These are phyloP conservation scores for Lycia hirtaria DNA, from an alignment of 2,888 invertebrate genomes.

Conservation along the genomic window DNA sequence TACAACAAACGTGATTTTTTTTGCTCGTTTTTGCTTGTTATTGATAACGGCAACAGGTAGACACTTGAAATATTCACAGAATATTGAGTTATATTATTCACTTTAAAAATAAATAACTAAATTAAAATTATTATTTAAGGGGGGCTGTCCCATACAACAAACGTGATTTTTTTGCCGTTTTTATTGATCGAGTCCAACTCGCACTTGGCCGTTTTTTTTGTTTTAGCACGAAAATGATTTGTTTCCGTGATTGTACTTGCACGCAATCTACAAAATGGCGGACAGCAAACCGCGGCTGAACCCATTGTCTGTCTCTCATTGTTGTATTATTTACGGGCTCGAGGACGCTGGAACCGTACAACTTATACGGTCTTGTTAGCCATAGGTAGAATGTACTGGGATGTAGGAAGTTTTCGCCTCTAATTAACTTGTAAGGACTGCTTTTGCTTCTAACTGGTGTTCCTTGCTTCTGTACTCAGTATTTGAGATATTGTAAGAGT, in stretches of 20 bases:
- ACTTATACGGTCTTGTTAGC: constrained; percentile 26
- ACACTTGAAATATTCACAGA: no score
- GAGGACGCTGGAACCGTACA: constrained; percentile 31
- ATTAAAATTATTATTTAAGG: no score
- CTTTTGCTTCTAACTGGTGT: neutral
- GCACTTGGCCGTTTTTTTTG: no score
- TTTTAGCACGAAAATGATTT: no score
- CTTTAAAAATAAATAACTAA: no score
- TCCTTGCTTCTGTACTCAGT: neutral
- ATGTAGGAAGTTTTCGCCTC: neutral
- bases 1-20: no score
- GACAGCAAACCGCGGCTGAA: constrained; percentile 35
- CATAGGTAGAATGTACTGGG: neutral
- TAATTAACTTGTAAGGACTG: neutral
- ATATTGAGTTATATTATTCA: no score
- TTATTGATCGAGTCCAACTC: no score
- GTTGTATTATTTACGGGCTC: constrained; percentile 42
- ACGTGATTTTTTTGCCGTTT: neutral
- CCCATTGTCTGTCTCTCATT: constrained; percentile 42
- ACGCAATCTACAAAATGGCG: constrained; percentile 42
- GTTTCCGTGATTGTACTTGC: no score
- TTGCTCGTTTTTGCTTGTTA: no score
- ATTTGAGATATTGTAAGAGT: no score
- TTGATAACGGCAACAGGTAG: no score
- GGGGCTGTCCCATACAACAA: neutral